These are phyloP conservation scores for Drosophila ficusphila DNA, from an alignment of 1,140 invertebrate genomes.

Conservation along the genomic window DNA sequence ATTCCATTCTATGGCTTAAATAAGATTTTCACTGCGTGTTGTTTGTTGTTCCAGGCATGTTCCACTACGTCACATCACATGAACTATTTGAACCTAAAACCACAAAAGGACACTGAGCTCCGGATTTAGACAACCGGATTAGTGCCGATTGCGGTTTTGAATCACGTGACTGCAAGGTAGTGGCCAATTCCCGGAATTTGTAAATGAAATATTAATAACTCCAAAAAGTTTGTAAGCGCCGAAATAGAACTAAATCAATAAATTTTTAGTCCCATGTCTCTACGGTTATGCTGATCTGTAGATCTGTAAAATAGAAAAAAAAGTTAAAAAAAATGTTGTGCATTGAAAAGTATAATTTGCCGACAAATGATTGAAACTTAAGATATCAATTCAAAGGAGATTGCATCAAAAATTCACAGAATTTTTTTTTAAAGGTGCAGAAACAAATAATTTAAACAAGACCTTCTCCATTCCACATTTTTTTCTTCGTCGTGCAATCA, in stretches of 20 bases:
- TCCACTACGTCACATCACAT: conserved; percentile 84
- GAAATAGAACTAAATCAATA: not conserved
- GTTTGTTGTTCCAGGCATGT: conserved; percentile 75
- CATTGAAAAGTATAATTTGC: too few species aligned
- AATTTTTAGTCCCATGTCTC: too few species aligned
- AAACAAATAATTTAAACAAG: not conserved
- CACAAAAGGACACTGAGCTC: conserved; percentile 6
- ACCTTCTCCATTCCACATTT: not conserved
- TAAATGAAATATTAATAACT: not conserved
- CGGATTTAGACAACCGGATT: conserved; percentile 1
- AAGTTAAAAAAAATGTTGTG: not conserved
- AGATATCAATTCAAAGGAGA: not conserved
- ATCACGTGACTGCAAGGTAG: conserved; percentile 84
- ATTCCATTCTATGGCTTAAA: too few species aligned
- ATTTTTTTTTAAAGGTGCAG: not conserved
- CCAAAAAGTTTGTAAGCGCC: too few species aligned
- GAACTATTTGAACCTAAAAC: conserved; percentile 63
- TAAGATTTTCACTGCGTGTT: not conserved
- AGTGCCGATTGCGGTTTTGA: conserved; percentile 21
- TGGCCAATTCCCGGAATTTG: conserved; percentile 72
- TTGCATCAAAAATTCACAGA: not conserved
- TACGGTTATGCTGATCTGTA: too few species aligned
- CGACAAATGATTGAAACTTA: too few species aligned
- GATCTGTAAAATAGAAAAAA: too few species aligned
- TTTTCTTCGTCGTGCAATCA: conserved; percentile 11